Evolutionary conservation across 2,113 vertebrate genomes (phyloP).

Genomic region (Sander lucioperca): DNA sequence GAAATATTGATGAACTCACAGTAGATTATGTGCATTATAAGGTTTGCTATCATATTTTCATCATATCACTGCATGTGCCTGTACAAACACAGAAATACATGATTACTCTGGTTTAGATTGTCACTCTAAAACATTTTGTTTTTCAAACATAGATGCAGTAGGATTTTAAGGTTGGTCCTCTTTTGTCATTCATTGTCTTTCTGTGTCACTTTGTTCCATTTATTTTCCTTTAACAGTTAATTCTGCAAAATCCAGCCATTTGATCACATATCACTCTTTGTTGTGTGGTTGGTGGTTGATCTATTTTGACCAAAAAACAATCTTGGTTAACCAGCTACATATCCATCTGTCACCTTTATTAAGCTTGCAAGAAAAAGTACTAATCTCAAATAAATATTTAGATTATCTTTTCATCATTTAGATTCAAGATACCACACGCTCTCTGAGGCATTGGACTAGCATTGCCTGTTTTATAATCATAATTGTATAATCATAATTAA

Average conservation of each 20-base stretch:
- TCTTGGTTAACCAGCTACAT: constrained; percentile 1
- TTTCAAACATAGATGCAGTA: no score
- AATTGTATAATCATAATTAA: constrained; percentile 77
- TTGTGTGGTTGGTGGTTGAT: not conserved
- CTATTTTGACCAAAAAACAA: not conserved
- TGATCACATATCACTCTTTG: not conserved
- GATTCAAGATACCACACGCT: constrained; percentile 33
- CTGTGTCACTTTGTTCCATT: not conserved
- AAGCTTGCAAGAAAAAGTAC: constrained; percentile 7
- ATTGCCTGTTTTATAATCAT: constrained; percentile 58
- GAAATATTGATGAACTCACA: constrained; percentile 14
- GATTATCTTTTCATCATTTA: constrained; percentile 7
- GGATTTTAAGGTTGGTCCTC: not conserved
- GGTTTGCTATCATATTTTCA: not conserved
- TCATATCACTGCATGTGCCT: not conserved
- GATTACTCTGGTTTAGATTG: not conserved
- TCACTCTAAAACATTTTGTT: not conserved
- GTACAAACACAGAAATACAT: not conserved
- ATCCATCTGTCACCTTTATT: constrained; percentile 16
- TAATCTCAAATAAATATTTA: constrained; percentile 2
- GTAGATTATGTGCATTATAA: constrained; percentile 1
- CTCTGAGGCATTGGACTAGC: constrained; percentile 38
- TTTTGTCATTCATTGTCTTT: not conserved
- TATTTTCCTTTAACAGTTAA: not conserved
- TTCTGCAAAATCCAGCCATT: not conserved